These are phyloP conservation scores for Belgica antarctica DNA, from an alignment of 2,888 invertebrate genomes.

Conservation along the genomic window DNA sequence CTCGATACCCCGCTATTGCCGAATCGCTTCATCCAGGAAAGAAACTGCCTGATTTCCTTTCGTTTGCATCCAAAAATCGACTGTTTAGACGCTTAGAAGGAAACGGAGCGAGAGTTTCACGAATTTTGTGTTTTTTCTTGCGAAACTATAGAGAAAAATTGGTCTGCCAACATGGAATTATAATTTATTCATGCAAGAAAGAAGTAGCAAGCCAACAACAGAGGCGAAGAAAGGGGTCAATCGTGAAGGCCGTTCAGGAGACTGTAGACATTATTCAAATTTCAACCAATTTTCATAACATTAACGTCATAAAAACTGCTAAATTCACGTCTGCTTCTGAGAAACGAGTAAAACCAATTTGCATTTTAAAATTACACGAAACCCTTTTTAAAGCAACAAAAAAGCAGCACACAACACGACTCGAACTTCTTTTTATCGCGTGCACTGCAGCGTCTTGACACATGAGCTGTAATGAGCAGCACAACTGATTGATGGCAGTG, in stretches of 20 bases:
- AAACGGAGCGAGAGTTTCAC: not conserved
- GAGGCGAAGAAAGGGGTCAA: no score
- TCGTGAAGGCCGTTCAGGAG: no score
- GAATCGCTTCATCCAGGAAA: not conserved
- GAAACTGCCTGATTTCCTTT: constrained; percentile 34
- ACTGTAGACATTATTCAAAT: no score
- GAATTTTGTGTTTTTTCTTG: not conserved
- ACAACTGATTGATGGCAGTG: constrained; percentile 41
- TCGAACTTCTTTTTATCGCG: constrained; percentile 20
- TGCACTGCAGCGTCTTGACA: constrained; percentile 31
- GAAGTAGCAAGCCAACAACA: no score
- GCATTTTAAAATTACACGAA: not conserved
- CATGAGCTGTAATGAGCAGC: no score
- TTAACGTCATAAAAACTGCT: no score
- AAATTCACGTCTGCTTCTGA: no score
- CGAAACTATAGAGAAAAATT: no score
- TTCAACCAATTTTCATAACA: no score
- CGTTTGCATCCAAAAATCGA: not conserved
- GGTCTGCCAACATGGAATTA: no score
- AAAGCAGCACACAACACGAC: not conserved
- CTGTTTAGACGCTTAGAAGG: not conserved
- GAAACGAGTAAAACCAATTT: not conserved
- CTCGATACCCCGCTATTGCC: not conserved
- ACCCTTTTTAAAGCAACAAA: not conserved
- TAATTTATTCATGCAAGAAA: no score